Evolutionary conservation across 1,140 invertebrate species (phyloP), one percentile per base, ranked within the genome.

Genomic region (Holcopasites calliopsidis): DNA sequence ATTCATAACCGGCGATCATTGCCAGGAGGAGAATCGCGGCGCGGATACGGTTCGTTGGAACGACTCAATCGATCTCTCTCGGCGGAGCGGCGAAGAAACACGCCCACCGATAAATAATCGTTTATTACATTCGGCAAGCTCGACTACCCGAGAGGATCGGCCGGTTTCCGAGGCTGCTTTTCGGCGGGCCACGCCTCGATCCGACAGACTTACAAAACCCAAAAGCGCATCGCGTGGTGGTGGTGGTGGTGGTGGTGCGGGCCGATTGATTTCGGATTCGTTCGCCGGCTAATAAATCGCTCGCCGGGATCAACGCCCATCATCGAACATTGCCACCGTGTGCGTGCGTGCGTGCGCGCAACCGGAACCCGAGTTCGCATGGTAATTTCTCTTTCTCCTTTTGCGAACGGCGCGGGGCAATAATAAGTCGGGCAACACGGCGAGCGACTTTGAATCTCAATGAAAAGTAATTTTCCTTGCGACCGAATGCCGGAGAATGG

Each of bases 101-200:
- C 71, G 71, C 71, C 71, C 55, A 74, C 71, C 71, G 62, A 74
- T 74, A 74, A 74, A 74, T 74, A 74, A 74, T 47, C 62, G 71
- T 74, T 74, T 74, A 74, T 66, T 74, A 66, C 50, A 38, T 35
- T 13, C 13, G 13, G 71, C 13, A 57, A 38, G 44, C 62, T 66
- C 61, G 71, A 74, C 49, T 18, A 13, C 6, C 6, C 6, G 38
- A 40, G 38, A 40, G 38, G 6, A 55, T 73, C 49, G 35, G 55
- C 55, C 50, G 33, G n/a, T n/a, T 40, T 26, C 18, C 28, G n/a
- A 10, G 26, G n/a, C 18, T 26, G 35, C 28, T 21, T 49, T 33
- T 3, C 2, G 2, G 16, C 54, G 49, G 26, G 62, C 71, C 71
- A 74, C 71, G 71, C 71, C 71, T 74, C 71, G 61, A 65, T 65